These are phyloP conservation scores for Arrhamphus sclerolepis DNA, from an alignment of 2,797 vertebrate genomes.

Conservation along the genomic window DNA sequence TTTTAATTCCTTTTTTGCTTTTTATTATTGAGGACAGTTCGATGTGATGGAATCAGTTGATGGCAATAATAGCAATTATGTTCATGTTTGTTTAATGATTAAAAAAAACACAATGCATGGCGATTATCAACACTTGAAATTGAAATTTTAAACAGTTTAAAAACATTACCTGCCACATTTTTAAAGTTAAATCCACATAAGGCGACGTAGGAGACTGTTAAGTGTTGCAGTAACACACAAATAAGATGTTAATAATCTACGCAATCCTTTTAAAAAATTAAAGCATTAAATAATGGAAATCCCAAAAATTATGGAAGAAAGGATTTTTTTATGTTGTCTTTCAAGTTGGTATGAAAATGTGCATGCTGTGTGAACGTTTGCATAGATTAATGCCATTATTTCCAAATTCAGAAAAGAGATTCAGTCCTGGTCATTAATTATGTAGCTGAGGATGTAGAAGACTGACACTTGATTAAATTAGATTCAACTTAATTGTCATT, in stretches of 20 bases:
- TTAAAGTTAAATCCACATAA: too few species aligned
- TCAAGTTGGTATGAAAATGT: slow-evolving; percentile 25
- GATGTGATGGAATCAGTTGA: too few species aligned
- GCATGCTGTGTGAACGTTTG: slow-evolving; percentile 30
- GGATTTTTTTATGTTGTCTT: not conserved
- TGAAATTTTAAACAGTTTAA: not conserved
- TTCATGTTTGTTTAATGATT: not conserved
- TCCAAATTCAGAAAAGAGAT: slow-evolving; percentile 72
- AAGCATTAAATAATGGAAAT: slow-evolving; percentile 7
- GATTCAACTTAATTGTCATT: slow-evolving; percentile 4
- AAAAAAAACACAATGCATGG: not conserved
- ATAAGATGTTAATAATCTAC: slow-evolving; percentile 2
- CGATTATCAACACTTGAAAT: too few species aligned
- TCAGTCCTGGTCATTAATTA: slow-evolving; percentile 63
- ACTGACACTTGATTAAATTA: slow-evolving; percentile 77
- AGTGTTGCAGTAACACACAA: not conserved
- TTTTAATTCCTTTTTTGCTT: too few species aligned
- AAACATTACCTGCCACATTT: not conserved
- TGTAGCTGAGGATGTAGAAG: slow-evolving; percentile 75
- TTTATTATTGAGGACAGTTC: too few species aligned
- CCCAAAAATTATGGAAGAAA: slow-evolving; percentile 2
- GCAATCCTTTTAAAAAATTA: not conserved
- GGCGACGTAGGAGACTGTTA: not conserved
- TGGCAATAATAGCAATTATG: not conserved
- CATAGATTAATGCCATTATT: slow-evolving; percentile 58